Conservation (phyloP, 2,797 vertebrate genomes). For the Manis crassicaudata region DNA sequence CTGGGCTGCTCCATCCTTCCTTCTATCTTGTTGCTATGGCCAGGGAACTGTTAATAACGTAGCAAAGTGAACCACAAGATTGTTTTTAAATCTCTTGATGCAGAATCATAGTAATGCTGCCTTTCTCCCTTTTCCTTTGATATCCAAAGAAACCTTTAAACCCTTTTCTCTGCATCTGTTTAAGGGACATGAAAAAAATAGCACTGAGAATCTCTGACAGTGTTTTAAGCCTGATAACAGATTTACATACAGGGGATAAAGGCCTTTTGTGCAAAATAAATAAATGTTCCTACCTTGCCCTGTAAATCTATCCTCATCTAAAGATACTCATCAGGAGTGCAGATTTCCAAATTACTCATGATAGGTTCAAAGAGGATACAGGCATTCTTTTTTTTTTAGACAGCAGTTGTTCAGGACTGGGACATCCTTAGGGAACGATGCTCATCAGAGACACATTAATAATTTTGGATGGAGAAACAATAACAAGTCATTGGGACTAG, state of each 20-base stretch:
- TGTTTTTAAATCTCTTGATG: not conserved
- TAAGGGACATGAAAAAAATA: slow-evolving; percentile 55
- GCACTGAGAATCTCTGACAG: slow-evolving; percentile 12
- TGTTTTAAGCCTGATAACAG: slow-evolving; percentile 38
- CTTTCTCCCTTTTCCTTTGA: slow-evolving; percentile 48
- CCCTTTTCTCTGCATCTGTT: slow-evolving; percentile 49
- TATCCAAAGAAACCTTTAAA: slow-evolving; percentile 55
- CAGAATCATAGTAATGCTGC: slow-evolving; percentile 8
- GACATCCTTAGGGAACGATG: slow-evolving; percentile 45
- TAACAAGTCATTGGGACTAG: not conserved
- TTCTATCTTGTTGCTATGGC: not conserved
- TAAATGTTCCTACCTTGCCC: not conserved
- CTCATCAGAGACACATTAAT: slow-evolving; percentile 30
- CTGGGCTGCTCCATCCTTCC: not conserved
- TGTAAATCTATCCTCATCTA: not conserved
- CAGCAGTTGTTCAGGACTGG: not conserved
- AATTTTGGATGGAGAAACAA: not conserved
- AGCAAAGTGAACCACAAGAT: slow-evolving; percentile 39
- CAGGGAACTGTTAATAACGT: slow-evolving; percentile 34
- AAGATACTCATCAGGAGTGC: slow-evolving; percentile 32
- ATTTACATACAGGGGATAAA: slow-evolving; percentile 57
- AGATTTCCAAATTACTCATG: slow-evolving; percentile 6
- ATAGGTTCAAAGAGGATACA: not conserved
- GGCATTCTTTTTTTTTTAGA: slow-evolving; percentile 53
- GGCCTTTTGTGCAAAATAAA: slow-evolving; percentile 39